These are phyloP conservation scores for Polia nebulosa DNA, from an alignment of 2,888 invertebrate genomes.

Conservation along the genomic window DNA sequence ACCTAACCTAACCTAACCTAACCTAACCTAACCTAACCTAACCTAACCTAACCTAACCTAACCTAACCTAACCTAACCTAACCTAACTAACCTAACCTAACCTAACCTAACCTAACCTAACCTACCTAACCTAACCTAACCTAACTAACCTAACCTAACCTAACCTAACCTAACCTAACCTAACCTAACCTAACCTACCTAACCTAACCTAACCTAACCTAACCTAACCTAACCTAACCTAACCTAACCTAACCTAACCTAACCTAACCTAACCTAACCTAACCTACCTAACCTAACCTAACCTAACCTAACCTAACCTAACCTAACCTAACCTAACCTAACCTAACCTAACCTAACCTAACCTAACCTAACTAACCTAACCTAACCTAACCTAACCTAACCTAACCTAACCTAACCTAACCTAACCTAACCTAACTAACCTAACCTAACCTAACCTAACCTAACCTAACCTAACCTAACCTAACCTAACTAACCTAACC, in stretches of 20 bases:
- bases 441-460: conserved; percentile 57
- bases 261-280: conserved; percentile 48
- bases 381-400: conserved; percentile 54
- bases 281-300: conserved; percentile 44
- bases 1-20: no score
- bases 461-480: conserved; percentile 54
- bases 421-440: conserved; percentile 47
- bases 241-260: conserved; percentile 12
- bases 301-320: conserved; percentile 47
- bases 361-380: conserved; percentile 52
- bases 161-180: conserved; percentile 50
- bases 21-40: no score
- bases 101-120: no score
- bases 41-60: no score
- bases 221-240: conserved; percentile 51
- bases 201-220: conserved; percentile 48
- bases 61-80: no score
- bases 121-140: conserved; percentile 48
- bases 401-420: conserved; percentile 50
- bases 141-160: conserved; percentile 40
- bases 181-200: conserved; percentile 55
- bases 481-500: conserved; percentile 40
- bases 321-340: conserved; percentile 52
- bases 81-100: no score
- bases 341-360: conserved; percentile 7